phyloP scores from a whole-genome alignment of 2,113 vertebrate genomes.

The Hyperopisus bebe region DNA sequence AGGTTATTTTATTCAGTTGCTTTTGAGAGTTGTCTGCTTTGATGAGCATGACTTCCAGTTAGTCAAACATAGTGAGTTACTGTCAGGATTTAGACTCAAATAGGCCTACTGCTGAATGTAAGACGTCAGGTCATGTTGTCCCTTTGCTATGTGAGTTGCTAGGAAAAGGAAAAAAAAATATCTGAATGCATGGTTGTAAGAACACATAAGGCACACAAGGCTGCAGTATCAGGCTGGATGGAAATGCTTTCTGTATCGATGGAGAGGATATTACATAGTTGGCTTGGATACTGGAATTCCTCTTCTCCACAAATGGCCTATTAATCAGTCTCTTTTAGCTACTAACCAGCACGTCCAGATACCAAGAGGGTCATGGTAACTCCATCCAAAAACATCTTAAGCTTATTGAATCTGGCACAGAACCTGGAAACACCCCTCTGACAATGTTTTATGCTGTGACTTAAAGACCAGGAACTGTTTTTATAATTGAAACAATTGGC shows the following conservation, averaged over 20 bases:
- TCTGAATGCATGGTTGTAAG: background rate
- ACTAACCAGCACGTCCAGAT: background rate
- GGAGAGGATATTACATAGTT: background rate
- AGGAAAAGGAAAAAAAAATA: background rate
- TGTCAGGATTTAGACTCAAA: background rate
- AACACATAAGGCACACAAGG: background rate
- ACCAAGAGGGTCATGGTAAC: background rate
- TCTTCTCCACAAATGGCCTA: background rate
- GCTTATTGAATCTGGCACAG: constrained; percentile 1
- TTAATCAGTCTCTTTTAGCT: background rate
- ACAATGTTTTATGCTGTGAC: background rate
- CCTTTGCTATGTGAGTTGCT: background rate
- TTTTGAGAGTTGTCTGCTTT: background rate
- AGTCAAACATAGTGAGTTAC: background rate
- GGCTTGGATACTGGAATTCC: background rate
- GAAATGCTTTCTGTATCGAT: background rate
- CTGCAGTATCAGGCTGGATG: background rate
- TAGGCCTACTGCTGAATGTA: background rate
- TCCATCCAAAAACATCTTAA: background rate
- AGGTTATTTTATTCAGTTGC: background rate
- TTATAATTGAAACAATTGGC: background rate
- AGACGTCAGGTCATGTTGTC: background rate
- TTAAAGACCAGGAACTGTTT: background rate
- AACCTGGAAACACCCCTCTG: background rate
- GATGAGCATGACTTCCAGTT: background rate